Evolutionary conservation across 2,888 invertebrate genomes (phyloP).

Genomic region (Cantharis lateralis): DNA sequence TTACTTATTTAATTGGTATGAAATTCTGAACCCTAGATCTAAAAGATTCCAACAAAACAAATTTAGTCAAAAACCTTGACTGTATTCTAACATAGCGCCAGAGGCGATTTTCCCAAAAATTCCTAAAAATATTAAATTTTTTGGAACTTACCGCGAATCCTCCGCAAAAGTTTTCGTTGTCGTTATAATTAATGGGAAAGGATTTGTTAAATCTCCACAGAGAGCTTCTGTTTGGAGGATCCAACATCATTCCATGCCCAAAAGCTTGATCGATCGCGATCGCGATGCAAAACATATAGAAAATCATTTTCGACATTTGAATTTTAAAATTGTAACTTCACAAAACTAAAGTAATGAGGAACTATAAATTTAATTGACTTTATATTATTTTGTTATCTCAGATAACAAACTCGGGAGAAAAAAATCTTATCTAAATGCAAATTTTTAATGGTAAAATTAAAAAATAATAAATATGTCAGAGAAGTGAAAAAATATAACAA

Average conservation of each 20-base stretch:
- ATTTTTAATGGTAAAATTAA: not conserved
- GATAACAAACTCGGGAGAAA: not conserved
- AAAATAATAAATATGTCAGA: not conserved
- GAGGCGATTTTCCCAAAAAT: too few species aligned
- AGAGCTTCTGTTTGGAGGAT: constrained; percentile 59
- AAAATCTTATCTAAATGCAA: not conserved
- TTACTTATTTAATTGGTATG: not conserved
- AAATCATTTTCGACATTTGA: not conserved
- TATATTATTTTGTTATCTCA: not conserved
- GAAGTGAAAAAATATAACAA: not conserved
- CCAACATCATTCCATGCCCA: constrained; percentile 59
- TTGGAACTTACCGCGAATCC: constrained; percentile 50
- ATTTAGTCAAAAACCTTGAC: too few species aligned
- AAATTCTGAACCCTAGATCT: too few species aligned
- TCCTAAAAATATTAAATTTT: too few species aligned
- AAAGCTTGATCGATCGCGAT: constrained; percentile 52
- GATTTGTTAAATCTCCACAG: constrained; percentile 57
- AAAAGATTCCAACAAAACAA: too few species aligned
- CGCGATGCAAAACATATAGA: not conserved
- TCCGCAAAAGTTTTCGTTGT: constrained; percentile 60
- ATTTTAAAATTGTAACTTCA: not conserved
- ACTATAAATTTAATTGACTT: not conserved
- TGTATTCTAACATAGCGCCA: too few species aligned
- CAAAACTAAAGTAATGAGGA: not conserved
- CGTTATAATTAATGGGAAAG: constrained; percentile 58